phyloP scores from a whole-genome alignment of 2,888 invertebrate genomes.

The Melangyna quadrimaculata region DNA sequence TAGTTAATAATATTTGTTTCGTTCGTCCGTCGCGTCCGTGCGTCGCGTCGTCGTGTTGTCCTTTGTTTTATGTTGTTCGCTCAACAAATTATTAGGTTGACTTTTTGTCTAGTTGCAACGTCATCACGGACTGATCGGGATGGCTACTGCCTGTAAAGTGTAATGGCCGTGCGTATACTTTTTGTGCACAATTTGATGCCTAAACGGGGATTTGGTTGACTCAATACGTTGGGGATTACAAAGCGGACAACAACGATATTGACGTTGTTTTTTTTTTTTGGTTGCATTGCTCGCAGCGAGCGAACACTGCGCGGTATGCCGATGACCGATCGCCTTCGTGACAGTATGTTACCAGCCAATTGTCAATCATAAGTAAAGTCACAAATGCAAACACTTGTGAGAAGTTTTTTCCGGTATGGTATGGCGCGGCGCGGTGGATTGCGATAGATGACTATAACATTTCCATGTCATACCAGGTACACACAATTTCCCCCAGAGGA shows the following conservation, averaged over 20 bases:
- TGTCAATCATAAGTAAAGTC: slow-evolving; percentile 68
- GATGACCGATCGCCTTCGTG: slow-evolving; percentile 68
- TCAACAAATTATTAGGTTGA: slow-evolving; percentile 71
- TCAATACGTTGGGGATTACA: slow-evolving; percentile 70
- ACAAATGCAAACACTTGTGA: slow-evolving; percentile 69
- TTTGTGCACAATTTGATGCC: slow-evolving; percentile 70
- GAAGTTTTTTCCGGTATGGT: slow-evolving; percentile 43
- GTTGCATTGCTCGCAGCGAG: slow-evolving; percentile 39
- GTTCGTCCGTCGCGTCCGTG: not conserved
- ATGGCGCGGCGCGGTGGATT: not conserved
- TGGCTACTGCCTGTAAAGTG: slow-evolving; percentile 58
- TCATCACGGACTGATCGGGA: slow-evolving; percentile 53
- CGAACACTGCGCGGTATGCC: slow-evolving; percentile 49
- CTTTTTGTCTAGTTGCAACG: slow-evolving; percentile 71
- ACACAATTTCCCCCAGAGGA: slow-evolving; percentile 65
- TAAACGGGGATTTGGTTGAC: slow-evolving; percentile 70
- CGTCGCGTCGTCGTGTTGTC: slow-evolving; percentile 8
- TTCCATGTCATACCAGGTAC: slow-evolving; percentile 67
- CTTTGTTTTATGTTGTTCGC: slow-evolving; percentile 52
- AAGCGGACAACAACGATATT: slow-evolving; percentile 42
- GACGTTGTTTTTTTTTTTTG: slow-evolving; percentile 38
- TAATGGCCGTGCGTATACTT: slow-evolving; percentile 69
- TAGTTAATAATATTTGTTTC: slow-evolving; percentile 70
- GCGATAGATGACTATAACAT: slow-evolving; percentile 60
- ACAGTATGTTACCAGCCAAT: slow-evolving; percentile 68